Conservation (phyloP, 2,888 invertebrate species). For the Xylota segnis region DNA sequence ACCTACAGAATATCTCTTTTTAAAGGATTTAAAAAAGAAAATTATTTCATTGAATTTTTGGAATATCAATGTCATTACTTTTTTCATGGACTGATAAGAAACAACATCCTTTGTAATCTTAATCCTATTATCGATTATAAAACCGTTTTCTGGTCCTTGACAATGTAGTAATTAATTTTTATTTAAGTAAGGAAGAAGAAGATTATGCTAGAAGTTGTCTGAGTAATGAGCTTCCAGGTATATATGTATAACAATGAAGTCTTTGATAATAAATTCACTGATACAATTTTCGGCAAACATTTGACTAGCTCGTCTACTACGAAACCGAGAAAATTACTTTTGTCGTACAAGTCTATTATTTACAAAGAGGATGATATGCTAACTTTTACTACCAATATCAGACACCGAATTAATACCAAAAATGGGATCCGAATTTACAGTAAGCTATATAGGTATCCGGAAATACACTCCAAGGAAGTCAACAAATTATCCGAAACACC, state of each 20-base stretch:
- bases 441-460: not conserved
- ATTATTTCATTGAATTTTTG: no score
- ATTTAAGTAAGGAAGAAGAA: slow-evolving; percentile 4
- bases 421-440: not conserved
- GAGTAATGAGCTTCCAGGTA: not conserved
- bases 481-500: no score
- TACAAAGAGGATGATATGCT: not conserved
- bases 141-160: not conserved
- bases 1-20: not conserved
- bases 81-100: slow-evolving; percentile 30
- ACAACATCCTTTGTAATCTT: slow-evolving; percentile 6
- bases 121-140: slow-evolving; percentile 23
- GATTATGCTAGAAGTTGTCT: not conserved
- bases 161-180: not conserved
- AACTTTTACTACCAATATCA: no score
- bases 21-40: slow-evolving; percentile 1
- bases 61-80: slow-evolving; percentile 32
- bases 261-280: not conserved
- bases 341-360: not conserved
- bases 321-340: not conserved
- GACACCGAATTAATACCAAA: not conserved
- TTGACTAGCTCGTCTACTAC: not conserved
- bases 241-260: not conserved
- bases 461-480: not conserved
- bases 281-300: not conserved